Evolutionary conservation across 1,140 invertebrate species (phyloP).

Genomic region (Colletes gigas): DNA sequence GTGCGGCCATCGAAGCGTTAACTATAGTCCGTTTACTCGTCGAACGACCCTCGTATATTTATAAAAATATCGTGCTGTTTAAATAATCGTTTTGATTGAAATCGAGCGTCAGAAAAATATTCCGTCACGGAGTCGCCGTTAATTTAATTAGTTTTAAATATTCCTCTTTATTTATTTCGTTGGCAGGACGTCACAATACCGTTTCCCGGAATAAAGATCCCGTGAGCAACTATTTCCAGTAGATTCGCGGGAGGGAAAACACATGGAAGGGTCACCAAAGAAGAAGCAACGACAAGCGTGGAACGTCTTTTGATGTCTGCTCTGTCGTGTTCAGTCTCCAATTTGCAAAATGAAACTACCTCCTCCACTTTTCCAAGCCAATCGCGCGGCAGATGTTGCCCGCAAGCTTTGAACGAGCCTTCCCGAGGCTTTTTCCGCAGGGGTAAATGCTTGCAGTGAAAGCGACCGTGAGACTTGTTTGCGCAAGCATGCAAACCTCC

Average conservation of each 20-base stretch:
- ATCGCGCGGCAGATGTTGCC: conserved; percentile 40
- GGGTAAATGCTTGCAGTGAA: conserved; percentile 1
- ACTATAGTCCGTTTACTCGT: too few species aligned
- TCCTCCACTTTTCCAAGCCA: conserved; percentile 17
- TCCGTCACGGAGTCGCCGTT: too few species aligned
- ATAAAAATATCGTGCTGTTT: too few species aligned
- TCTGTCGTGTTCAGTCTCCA: conserved; percentile 19
- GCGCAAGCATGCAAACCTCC: conserved; percentile 12
- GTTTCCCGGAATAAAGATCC: neutral
- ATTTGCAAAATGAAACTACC: conserved; percentile 56
- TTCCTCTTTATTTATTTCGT: too few species aligned
- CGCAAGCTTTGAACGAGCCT: conserved; percentile 23
- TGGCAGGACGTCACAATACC: too few species aligned
- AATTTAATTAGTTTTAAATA: too few species aligned
- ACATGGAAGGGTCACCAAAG: neutral
- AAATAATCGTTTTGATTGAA: too few species aligned
- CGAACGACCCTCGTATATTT: too few species aligned
- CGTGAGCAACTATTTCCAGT: neutral
- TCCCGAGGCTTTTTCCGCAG: conserved; percentile 13
- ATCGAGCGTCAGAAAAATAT: too few species aligned
- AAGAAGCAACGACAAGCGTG: neutral
- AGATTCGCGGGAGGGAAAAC: too few species aligned
- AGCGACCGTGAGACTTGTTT: conserved; percentile 29
- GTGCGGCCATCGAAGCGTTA: too few species aligned
- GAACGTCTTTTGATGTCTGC: conserved; percentile 40